Percentiles rank a stretch among this genome's conserved stretches.
These are phyloP conservation scores for Zoanthus solanderi DNA, from an alignment of 92 coral and sea anemone species.

Conservation along the genomic window DNA sequence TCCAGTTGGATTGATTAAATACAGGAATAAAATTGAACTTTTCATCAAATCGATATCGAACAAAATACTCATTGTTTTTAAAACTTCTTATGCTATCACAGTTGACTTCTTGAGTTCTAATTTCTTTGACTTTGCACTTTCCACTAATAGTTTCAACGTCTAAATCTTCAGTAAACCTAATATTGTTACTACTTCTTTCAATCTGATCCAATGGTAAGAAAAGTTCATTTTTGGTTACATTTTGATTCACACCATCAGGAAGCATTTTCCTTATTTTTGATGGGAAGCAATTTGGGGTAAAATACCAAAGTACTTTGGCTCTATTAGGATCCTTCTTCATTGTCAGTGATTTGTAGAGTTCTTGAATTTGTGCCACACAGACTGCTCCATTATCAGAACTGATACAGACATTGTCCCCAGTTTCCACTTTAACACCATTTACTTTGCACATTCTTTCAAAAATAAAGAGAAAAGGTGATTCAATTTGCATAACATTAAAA, in stretches of 20 bases:
- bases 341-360: slow-evolving; percentile 66
- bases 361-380: slow-evolving; percentile 68
- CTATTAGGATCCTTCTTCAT: slow-evolving; percentile 67
- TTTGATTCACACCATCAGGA: slow-evolving; percentile 38
- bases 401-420: slow-evolving; percentile 83
- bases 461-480: neutral
- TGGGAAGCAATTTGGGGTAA: slow-evolving; percentile 60
- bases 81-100: slow-evolving; percentile 28
- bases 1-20: slow-evolving; percentile 18
- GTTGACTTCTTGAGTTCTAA: slow-evolving; percentile 36
- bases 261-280: slow-evolving; percentile 9
- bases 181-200: slow-evolving; percentile 29
- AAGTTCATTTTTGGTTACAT: slow-evolving; percentile 59
- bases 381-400: slow-evolving; percentile 48
- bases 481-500: neutral
- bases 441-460: slow-evolving; percentile 68
- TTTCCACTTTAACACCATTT: slow-evolving; percentile 28
- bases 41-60: slow-evolving; percentile 80
- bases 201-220: slow-evolving; percentile 67
- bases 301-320: slow-evolving; percentile 84
- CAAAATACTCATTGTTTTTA: slow-evolving; percentile 54
- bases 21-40: slow-evolving; percentile 63
- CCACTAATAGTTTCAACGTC: slow-evolving; percentile 81
- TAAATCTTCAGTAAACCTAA: slow-evolving; percentile 56
- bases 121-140: slow-evolving; percentile 64